Evolutionary conservation across 2,113 vertebrate species (phyloP).

Genomic region (Plotosus lineatus): DNA sequence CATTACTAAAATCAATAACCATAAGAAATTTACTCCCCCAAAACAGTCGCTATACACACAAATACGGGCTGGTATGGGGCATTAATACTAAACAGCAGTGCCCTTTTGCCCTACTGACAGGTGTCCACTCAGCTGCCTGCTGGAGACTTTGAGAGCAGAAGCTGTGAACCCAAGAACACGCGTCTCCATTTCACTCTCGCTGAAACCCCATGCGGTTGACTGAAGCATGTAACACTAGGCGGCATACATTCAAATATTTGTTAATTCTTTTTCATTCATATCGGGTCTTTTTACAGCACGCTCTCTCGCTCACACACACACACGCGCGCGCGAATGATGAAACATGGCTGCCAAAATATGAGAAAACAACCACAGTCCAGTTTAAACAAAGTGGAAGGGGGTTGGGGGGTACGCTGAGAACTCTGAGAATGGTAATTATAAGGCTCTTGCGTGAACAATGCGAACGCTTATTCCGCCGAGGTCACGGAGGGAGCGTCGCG

Average conservation of each 20-base stretch:
- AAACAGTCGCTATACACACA: background rate
- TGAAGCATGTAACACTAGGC: constrained; percentile 9
- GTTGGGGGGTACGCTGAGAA: background rate
- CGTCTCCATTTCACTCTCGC: constrained; percentile 22
- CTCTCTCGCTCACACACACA: background rate
- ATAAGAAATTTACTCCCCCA: background rate
- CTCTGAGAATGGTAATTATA: constrained; percentile 28
- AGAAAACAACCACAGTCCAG: background rate
- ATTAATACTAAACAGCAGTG: background rate
- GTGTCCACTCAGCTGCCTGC: constrained; percentile 15
- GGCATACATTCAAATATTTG: constrained; percentile 67
- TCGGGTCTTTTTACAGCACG: constrained; percentile 44
- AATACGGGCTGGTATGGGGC: background rate
- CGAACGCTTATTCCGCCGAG: constrained; percentile 43
- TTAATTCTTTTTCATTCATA: constrained; percentile 55
- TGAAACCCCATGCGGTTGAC: background rate
- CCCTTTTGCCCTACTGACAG: constrained; percentile 33
- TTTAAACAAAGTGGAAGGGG: background rate
- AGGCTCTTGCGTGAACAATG: constrained; percentile 37
- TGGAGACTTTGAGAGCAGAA: constrained; percentile 17
- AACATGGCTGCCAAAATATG: background rate
- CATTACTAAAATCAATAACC: background rate
- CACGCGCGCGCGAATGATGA: background rate
- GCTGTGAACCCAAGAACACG: constrained; percentile 19
- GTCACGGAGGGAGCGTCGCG: constrained; percentile 36